phyloP scores from a whole-genome alignment of 2,113 vertebrate species.

The Pangasianodon hypophthalmus region DNA sequence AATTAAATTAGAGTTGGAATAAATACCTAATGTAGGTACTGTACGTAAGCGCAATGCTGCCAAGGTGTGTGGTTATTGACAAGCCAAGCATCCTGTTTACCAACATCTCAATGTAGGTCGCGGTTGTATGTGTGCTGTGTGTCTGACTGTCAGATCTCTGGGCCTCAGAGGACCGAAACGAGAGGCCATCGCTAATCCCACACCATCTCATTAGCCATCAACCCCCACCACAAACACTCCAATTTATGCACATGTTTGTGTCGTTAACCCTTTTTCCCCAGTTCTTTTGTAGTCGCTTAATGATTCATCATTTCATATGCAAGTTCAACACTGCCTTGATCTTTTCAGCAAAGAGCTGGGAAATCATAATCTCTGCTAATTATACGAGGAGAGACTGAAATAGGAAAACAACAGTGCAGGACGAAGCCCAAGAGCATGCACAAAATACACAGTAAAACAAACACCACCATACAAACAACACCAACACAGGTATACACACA shows the following conservation, averaged over 20 bases:
- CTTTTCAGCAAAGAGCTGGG: constrained; percentile 52
- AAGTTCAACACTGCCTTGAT: constrained; percentile 69
- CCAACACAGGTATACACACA: neutral
- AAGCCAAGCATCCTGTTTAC: constrained; percentile 8
- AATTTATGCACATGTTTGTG: constrained; percentile 59
- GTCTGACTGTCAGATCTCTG: constrained; percentile 36
- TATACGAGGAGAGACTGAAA: constrained; percentile 57
- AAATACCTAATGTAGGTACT: neutral
- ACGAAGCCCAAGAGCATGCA: constrained; percentile 23
- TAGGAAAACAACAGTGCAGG: constrained; percentile 17
- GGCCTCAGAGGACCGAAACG: constrained; percentile 40
- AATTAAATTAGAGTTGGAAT: neutral
- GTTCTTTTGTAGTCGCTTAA: constrained; percentile 72
- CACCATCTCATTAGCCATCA: constrained; percentile 60
- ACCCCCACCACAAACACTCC: constrained; percentile 14
- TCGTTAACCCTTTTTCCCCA: constrained; percentile 64
- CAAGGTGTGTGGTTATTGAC: neutral
- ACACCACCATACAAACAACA: constrained; percentile 36
- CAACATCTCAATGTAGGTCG: constrained; percentile 2
- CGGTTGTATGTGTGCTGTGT: neutral
- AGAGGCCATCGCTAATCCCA: constrained; percentile 58
- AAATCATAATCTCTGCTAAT: constrained; percentile 66
- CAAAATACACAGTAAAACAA: constrained; percentile 11
- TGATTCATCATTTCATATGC: constrained; percentile 71
- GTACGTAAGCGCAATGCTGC: too few relatives aligned